Conservation (phyloP, 2,797 vertebrate genomes). For the Microchirus variegatus region DNA sequence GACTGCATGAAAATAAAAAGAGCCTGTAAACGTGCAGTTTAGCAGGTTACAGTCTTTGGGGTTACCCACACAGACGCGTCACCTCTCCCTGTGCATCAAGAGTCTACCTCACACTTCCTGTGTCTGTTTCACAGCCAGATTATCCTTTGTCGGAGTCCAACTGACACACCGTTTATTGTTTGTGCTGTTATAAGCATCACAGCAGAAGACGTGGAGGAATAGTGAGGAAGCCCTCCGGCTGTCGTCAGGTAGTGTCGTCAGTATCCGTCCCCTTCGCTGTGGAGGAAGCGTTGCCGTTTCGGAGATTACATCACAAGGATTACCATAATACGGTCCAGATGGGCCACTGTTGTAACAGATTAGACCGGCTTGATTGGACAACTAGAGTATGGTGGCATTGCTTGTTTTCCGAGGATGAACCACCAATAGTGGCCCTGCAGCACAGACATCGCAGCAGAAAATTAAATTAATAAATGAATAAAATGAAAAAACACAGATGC, state of each 20-base stretch:
- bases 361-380: conserved; percentile 73
- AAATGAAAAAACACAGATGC: background rate
- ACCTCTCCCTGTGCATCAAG: conserved; percentile 29
- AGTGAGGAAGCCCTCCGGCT: conserved; percentile 26
- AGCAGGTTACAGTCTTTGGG: conserved; percentile 43
- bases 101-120: conserved; percentile 47
- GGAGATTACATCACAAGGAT: conserved; percentile 80
- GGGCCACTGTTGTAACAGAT: conserved; percentile 73
- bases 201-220: background rate
- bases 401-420: conserved; percentile 17
- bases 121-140: conserved; percentile 46
- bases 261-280: conserved; percentile 28
- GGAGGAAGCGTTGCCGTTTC: conserved; percentile 63
- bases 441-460: conserved; percentile 1
- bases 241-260: conserved; percentile 42
- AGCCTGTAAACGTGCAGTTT: conserved; percentile 9
- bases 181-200: conserved; percentile 2
- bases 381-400: conserved; percentile 34
- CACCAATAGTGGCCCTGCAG: conserved; percentile 18
- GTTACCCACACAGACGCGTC: conserved; percentile 39
- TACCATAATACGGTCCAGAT: conserved; percentile 79
- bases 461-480: conserved; percentile 1
- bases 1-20: conserved; percentile 13
- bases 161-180: conserved; percentile 16
- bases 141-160: background rate